phyloP scores from a whole-genome alignment of 2,113 vertebrate genomes.

The Entomyzon cyanotis region DNA sequence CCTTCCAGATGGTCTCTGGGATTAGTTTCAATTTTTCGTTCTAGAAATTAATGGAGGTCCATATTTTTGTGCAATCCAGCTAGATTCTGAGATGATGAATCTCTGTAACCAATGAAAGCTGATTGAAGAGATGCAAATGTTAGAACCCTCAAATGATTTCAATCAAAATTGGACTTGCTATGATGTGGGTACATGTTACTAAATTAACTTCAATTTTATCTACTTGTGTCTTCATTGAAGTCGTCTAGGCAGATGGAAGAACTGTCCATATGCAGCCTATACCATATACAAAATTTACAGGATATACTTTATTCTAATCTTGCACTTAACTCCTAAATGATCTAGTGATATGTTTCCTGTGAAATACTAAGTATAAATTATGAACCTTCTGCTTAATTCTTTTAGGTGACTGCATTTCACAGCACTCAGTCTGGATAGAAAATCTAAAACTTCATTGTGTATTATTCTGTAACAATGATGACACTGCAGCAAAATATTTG shows the following conservation, averaged over 20 bases:
- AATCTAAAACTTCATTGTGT: not conserved
- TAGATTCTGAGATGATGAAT: slow-evolving; percentile 21
- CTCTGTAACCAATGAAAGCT: slow-evolving; percentile 45
- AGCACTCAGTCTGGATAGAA: not conserved
- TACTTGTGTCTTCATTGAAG: slow-evolving; percentile 36
- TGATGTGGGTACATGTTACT: slow-evolving; percentile 57
- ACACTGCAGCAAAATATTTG: not conserved
- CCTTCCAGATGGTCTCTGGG: slow-evolving; percentile 34
- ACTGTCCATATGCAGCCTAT: slow-evolving; percentile 55
- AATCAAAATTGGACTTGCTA: slow-evolving; percentile 59
- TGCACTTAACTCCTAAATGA: slow-evolving; percentile 3
- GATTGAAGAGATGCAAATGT: slow-evolving; percentile 59
- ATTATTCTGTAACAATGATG: not conserved
- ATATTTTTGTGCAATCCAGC: slow-evolving; percentile 24
- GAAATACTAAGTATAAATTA: not conserved
- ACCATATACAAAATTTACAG: slow-evolving; percentile 1
- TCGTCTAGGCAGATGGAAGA: slow-evolving; percentile 61
- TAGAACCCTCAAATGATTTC: slow-evolving; percentile 61
- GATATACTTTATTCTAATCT: slow-evolving; percentile 19
- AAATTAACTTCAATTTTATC: slow-evolving; percentile 58
- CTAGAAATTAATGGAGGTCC: slow-evolving; percentile 47
- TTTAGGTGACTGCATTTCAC: not conserved
- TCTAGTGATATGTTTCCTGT: not conserved
- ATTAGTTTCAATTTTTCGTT: slow-evolving; percentile 22
- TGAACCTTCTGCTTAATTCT: not conserved